Evolutionary conservation across 1,140 invertebrate genomes (phyloP).

Genomic region (Hypothenemus hampei): DNA sequence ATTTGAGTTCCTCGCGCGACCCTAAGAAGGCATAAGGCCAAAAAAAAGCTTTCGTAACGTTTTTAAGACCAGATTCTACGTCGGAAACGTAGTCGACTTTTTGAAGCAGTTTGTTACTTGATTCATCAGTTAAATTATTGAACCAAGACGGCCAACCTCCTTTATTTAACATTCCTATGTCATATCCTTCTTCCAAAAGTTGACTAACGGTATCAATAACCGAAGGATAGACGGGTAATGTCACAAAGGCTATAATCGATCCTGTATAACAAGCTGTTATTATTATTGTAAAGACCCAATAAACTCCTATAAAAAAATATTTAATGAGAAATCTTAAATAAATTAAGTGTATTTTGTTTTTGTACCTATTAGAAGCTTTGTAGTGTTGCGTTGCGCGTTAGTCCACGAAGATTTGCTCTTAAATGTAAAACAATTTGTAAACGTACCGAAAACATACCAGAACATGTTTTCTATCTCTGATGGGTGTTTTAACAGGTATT

Average conservation of each 20-base stretch:
- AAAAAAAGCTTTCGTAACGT: conserved; percentile 65
- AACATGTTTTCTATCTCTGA: conserved; percentile 70
- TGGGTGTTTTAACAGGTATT: conserved; percentile 58
- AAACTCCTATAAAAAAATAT: conserved; percentile 54
- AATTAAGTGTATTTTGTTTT: background rate
- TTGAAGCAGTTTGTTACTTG: conserved; percentile 55
- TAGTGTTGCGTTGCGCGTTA: conserved; percentile 61
- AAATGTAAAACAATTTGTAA: conserved; percentile 73
- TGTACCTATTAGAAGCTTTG: conserved; percentile 62
- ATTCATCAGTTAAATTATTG: conserved; percentile 54
- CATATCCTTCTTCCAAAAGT: conserved; percentile 54
- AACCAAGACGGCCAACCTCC: conserved; percentile 68
- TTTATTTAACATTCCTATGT: conserved; percentile 59
- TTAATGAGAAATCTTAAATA: background rate
- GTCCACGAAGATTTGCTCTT: conserved; percentile 62
- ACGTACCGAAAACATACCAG: conserved; percentile 76
- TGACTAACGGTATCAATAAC: conserved; percentile 62
- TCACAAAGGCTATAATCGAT: conserved; percentile 74
- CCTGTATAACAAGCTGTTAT: conserved; percentile 74
- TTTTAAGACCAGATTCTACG: conserved; percentile 59
- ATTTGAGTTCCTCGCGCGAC: conserved; percentile 61
- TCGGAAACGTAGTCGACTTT: conserved; percentile 61
- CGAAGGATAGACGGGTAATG: conserved; percentile 63
- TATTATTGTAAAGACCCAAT: conserved; percentile 76
- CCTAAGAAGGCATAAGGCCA: conserved; percentile 69